These are phyloP conservation scores for Halocynthia aurantium DNA, from an alignment of 23 tunicate genomes.

Conservation along the genomic window DNA sequence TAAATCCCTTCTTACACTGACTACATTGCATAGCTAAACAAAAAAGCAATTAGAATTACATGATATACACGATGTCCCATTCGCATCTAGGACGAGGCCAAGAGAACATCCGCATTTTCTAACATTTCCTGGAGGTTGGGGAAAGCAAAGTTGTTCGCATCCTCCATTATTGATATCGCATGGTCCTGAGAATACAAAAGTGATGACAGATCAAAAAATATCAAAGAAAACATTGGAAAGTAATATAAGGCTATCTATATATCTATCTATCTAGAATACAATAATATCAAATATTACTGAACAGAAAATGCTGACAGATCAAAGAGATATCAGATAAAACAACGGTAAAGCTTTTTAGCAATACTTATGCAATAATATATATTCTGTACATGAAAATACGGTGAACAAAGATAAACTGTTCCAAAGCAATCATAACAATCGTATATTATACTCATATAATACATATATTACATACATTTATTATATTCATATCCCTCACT, in stretches of 20 bases:
- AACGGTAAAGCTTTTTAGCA: too few relatives aligned
- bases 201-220: not conserved
- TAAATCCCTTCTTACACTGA: too few relatives aligned
- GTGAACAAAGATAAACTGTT: too few relatives aligned
- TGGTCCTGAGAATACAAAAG: slow-evolving; percentile 33
- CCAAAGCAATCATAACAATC: too few relatives aligned
- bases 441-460: too few relatives aligned
- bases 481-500: too few relatives aligned
- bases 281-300: not conserved
- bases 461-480: too few relatives aligned
- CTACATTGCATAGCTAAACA: not conserved
- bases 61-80: slow-evolving; percentile 52
- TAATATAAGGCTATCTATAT: too few relatives aligned
- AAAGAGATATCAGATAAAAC: slow-evolving; percentile 2
- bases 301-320: not conserved
- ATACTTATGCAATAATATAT: too few relatives aligned
- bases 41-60: slow-evolving; percentile 15
- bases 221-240: not conserved
- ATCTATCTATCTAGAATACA: too few relatives aligned
- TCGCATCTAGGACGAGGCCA: slow-evolving; percentile 31
- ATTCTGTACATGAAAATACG: too few relatives aligned
- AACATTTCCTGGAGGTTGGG: slow-evolving; percentile 74
- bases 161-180: slow-evolving; percentile 84
- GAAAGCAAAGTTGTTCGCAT: slow-evolving; percentile 75
- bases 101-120: slow-evolving; percentile 65